Conservation (phyloP, 2,797 vertebrate species). For the Ptychobarbus kaznakovi region DNA sequence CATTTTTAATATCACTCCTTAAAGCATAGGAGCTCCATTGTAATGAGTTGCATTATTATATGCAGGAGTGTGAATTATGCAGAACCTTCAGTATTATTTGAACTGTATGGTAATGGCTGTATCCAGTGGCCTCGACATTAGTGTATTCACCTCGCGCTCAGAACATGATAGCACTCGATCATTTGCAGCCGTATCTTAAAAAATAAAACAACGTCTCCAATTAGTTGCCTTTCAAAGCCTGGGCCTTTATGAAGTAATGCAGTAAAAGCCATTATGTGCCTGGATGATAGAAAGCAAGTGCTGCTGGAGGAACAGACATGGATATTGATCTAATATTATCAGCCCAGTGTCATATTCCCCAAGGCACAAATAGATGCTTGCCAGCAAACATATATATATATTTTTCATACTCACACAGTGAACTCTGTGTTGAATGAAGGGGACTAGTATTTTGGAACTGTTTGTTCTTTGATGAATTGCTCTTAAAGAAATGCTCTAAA, state of each 20-base stretch:
- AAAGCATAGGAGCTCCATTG: slow-evolving; percentile 57
- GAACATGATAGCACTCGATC: slow-evolving; percentile 40
- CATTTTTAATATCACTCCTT: slow-evolving; percentile 70
- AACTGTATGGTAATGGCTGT: slow-evolving; percentile 58
- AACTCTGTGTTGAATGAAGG: slow-evolving; percentile 10
- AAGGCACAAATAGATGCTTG: slow-evolving; percentile 54
- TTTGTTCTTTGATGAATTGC: not conserved
- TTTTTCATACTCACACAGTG: not conserved
- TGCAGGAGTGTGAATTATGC: slow-evolving; percentile 66
- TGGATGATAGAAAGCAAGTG: slow-evolving; percentile 57
- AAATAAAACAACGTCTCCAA: slow-evolving; percentile 63
- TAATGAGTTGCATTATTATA: slow-evolving; percentile 68
- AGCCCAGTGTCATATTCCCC: slow-evolving; percentile 60
- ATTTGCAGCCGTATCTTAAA: slow-evolving; percentile 51
- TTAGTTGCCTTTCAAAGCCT: slow-evolving; percentile 59
- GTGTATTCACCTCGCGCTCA: slow-evolving; percentile 43
- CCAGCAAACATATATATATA: slow-evolving; percentile 52
- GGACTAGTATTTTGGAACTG: slow-evolving; percentile 18
- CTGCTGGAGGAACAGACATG: slow-evolving; percentile 55
- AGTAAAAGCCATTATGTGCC: slow-evolving; percentile 61
- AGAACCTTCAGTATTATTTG: slow-evolving; percentile 51
- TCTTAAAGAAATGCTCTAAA: not conserved
- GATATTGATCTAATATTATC: slow-evolving; percentile 65
- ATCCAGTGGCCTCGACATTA: slow-evolving; percentile 50
- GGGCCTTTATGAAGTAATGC: slow-evolving; percentile 55